Percentiles rank a stretch among this genome's conserved stretches.
Conservation (phyloP, 2,113 vertebrate genomes). For the Festucalex cinctus region DNA sequence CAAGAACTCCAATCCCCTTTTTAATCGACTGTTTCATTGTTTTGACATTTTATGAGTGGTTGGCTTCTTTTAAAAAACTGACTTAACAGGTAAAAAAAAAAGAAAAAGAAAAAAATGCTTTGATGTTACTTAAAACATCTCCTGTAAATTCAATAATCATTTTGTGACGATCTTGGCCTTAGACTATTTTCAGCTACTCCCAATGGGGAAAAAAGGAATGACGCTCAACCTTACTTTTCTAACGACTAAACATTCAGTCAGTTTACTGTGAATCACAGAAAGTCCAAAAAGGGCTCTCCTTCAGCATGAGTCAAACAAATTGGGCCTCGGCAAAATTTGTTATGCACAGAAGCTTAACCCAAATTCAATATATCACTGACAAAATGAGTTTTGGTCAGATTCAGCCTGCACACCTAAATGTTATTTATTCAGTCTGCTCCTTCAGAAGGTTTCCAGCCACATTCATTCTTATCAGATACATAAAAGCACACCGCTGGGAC, state of each 20-base stretch:
- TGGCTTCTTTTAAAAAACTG: background rate
- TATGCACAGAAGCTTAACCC: constrained; percentile 24
- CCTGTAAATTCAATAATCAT: background rate
- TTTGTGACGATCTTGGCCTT: background rate
- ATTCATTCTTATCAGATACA: background rate
- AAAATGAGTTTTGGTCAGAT: constrained; percentile 22
- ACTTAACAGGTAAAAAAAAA: background rate
- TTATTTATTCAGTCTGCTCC: background rate
- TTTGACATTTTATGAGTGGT: background rate
- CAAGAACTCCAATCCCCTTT: no score
- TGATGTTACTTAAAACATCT: background rate
- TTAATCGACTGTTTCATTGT: no score
- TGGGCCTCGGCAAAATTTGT: constrained; percentile 14
- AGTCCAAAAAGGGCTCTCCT: constrained; percentile 1
- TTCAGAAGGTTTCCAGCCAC: constrained; percentile 2
- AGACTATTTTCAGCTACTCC: background rate
- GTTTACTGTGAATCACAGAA: background rate
- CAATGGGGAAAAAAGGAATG: background rate
- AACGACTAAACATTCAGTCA: background rate
- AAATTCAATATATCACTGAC: constrained; percentile 15
- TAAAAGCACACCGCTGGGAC: constrained; percentile 2
- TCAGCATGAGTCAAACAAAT: constrained; percentile 21
- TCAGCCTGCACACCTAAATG: background rate
- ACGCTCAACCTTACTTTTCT: background rate
- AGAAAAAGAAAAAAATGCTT: background rate